These are phyloP conservation scores for Panthera tigris DNA, from an alignment of 2,113 vertebrate species.

Conservation along the genomic window DNA sequence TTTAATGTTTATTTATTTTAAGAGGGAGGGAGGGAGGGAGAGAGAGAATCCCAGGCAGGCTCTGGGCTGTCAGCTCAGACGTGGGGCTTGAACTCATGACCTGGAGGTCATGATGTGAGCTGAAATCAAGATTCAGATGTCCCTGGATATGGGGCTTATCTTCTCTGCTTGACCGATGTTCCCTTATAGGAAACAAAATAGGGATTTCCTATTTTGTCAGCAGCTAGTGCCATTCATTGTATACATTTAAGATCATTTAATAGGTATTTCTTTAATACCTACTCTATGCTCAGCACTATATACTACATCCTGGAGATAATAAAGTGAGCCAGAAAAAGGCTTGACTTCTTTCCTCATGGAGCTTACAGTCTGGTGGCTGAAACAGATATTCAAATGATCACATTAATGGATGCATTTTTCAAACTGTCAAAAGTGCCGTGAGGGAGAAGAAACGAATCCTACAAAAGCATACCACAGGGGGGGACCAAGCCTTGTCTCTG, in stretches of 20 bases:
- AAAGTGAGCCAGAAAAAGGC: background rate
- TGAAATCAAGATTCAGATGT: no score
- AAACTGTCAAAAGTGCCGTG: background rate
- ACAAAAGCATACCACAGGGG: background rate
- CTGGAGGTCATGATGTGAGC: no score
- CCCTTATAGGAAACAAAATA: background rate
- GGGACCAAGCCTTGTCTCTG: background rate
- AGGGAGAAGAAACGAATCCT: background rate
- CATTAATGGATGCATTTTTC: background rate
- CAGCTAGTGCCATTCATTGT: background rate
- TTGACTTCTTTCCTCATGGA: background rate
- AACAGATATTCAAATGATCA: background rate
- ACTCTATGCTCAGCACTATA: background rate
- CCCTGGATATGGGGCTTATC: background rate
- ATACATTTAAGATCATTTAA: background rate
- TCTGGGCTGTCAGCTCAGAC: no score
- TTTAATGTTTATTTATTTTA: no score
- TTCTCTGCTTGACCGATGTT: background rate
- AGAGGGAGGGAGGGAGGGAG: no score
- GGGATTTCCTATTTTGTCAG: background rate
- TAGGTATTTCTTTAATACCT: background rate
- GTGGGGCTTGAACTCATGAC: no score
- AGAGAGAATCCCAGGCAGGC: no score
- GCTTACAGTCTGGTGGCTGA: background rate
- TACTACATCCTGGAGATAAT: background rate